These are phyloP conservation scores for Ophioderma brevispina DNA, from an alignment of 35 echinoderm and acorn worm genomes.

Conservation along the genomic window DNA sequence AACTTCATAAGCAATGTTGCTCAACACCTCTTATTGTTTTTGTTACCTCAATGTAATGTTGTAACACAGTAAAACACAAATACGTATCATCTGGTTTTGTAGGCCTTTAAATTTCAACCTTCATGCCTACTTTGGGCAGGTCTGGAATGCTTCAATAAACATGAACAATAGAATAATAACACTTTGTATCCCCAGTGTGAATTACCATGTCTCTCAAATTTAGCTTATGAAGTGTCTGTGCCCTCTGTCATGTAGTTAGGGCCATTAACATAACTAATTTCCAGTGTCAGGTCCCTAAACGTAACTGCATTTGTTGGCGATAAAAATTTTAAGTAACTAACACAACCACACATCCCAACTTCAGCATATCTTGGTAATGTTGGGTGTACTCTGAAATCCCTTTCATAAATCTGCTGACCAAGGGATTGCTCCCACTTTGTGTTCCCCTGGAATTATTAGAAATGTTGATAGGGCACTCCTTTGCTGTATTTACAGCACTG, in stretches of 20 bases:
- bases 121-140: not conserved
- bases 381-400: slow-evolving; percentile 61
- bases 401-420: slow-evolving; percentile 54
- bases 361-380: slow-evolving; percentile 7
- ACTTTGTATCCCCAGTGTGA: not conserved
- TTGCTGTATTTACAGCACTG: slow-evolving; percentile 62
- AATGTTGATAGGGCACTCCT: slow-evolving; percentile 48
- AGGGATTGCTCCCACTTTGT: slow-evolving; percentile 39
- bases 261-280: slow-evolving; percentile 48
- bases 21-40: slow-evolving; percentile 31
- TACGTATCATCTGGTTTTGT: slow-evolving; percentile 51
- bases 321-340: slow-evolving; percentile 35
- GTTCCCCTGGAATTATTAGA: not conserved
- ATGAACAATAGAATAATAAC: slow-evolving; percentile 6
- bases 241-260: slow-evolving; percentile 31
- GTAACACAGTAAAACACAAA: no score
- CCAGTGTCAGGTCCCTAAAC: slow-evolving; percentile 39
- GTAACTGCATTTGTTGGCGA: slow-evolving; percentile 15
- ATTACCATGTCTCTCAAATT: not conserved
- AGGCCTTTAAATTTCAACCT: not conserved
- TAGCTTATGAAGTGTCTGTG: slow-evolving; percentile 5
- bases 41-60: slow-evolving; percentile 37
- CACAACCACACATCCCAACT: slow-evolving; percentile 60
- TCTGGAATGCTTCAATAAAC: slow-evolving; percentile 56
- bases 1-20: slow-evolving; percentile 52